phyloP scores from a whole-genome alignment of 2,113 vertebrate genomes.

The Melospiza melodia region DNA sequence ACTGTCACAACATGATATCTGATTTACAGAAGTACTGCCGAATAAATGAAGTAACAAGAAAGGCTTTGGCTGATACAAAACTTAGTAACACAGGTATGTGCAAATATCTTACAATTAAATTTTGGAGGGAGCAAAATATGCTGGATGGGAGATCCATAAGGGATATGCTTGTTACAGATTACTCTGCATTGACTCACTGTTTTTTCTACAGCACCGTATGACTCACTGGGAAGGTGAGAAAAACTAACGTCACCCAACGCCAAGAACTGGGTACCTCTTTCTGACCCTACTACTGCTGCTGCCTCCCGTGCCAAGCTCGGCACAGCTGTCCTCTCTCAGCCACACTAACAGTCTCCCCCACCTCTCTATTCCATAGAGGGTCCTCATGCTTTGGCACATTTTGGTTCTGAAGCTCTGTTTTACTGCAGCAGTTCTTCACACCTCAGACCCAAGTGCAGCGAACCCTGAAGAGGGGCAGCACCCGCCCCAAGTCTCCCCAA shows the following conservation, averaged over 20 bases:
- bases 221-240: not conserved
- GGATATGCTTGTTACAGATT: not conserved
- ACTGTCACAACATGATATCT: not conserved
- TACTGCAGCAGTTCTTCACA: not conserved
- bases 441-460: not conserved
- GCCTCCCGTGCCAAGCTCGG: accelerated
- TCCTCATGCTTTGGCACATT: not conserved
- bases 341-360: not conserved
- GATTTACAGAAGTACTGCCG: not conserved
- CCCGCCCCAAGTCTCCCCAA: not conserved
- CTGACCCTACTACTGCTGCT: not conserved
- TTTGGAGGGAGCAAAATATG: not conserved
- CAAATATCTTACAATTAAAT: not conserved
- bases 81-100: not conserved
- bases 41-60: not conserved
- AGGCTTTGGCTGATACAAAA: not conserved
- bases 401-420: not conserved
- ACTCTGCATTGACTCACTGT: not conserved
- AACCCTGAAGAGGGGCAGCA: not conserved
- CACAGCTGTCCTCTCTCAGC: not conserved
- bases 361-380: not conserved
- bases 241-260: not conserved
- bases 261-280: not conserved
- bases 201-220: not conserved
- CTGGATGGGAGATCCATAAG: not conserved